These are phyloP conservation scores for Hipparchia semele DNA, from an alignment of 2,888 invertebrate species.

Conservation along the genomic window DNA sequence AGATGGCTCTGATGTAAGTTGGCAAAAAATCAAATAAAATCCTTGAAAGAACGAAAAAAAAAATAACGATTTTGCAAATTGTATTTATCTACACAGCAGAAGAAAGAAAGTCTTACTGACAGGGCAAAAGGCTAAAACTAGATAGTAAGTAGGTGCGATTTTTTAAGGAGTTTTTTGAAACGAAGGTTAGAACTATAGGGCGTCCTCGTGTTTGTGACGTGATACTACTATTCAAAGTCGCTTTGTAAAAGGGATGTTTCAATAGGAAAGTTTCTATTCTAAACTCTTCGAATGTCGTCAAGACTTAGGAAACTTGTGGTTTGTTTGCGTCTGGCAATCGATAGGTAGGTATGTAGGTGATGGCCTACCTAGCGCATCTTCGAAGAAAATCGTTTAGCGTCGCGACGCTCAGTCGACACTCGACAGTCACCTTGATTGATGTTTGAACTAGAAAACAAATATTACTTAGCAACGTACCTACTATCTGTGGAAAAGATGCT, in stretches of 20 bases:
- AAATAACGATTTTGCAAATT: no score
- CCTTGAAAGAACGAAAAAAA: no score
- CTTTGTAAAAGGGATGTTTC: not conserved
- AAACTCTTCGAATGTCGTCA: not conserved
- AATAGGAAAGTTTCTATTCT: not conserved
- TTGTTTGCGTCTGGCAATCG: conserved; percentile 4
- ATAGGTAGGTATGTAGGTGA: not conserved
- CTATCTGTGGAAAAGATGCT: not conserved
- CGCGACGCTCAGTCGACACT: conserved; percentile 6
- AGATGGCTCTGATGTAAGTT: no score
- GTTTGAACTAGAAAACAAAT: conserved; percentile 1
- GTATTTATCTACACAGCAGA: no score
- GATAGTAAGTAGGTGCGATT: no score
- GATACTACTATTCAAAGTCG: not conserved
- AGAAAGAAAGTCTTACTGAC: no score
- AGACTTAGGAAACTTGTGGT: not conserved
- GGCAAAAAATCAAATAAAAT: no score
- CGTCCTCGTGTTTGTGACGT: no score
- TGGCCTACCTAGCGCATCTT: conserved; percentile 5
- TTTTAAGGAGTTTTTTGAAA: no score
- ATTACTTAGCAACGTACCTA: not conserved
- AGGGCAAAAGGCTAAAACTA: no score
- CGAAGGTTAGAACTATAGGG: no score
- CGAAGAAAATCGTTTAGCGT: conserved; percentile 11
- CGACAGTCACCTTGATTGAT: conserved; percentile 2